These are phyloP conservation scores for Melanargia galathea DNA, from an alignment of 2,888 invertebrate species.

Conservation along the genomic window DNA sequence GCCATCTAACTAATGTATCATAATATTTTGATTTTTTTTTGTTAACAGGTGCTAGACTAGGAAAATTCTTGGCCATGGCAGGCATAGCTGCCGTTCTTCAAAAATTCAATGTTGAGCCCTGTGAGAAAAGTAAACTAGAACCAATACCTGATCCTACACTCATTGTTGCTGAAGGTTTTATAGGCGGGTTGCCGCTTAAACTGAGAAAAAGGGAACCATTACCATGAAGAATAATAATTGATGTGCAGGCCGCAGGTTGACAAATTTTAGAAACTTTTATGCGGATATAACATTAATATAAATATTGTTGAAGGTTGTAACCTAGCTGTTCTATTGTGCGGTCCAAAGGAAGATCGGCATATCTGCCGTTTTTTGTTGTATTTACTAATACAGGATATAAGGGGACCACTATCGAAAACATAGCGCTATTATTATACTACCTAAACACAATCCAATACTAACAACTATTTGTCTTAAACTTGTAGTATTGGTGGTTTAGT, in stretches of 20 bases:
- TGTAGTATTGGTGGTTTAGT: no score
- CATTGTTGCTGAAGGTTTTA: constrained; percentile 38
- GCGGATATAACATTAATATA: background rate
- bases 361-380: no score
- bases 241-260: no score
- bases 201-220: constrained; percentile 27
- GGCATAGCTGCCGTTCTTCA: constrained; percentile 54
- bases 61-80: constrained; percentile 71
- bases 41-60: constrained; percentile 61
- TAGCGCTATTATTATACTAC: no score
- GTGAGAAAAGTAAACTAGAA: constrained; percentile 27
- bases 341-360: no score
- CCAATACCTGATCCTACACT: constrained; percentile 38
- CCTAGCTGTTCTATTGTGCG: background rate
- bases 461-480: no score
- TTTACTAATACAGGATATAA: no score
- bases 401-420: no score
- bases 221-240: background rate
- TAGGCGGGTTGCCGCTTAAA: constrained; percentile 40
- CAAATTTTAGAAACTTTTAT: background rate
- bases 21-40: background rate
- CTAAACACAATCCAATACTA: no score
- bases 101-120: constrained; percentile 43
- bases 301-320: background rate
- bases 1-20: no score